Base-by-base conservation (phyloP, 2,888 invertebrate genomes). In the Germaria angustata region DNA sequence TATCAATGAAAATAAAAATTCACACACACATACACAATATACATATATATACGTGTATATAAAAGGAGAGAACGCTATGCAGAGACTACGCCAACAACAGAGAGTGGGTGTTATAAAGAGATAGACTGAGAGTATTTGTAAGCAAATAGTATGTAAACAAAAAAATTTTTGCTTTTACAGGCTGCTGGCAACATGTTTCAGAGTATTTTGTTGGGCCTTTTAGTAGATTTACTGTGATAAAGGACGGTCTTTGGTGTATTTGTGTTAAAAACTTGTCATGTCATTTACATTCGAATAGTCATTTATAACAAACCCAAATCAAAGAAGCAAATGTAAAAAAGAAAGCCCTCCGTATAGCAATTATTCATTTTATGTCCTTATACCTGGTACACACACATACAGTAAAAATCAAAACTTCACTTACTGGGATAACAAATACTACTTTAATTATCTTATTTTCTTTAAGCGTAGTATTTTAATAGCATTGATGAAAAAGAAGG, bases 1-100 rank as follows among this genome's bases (percentile, higher is more conserved):
- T 15, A 79, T 71, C 82, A 82, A 82, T 82, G 75, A 79, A 82
- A 78, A 65, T 75, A 34, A 49, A 20, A 57, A 55, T 24, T 57
- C 24, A 63, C 49, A 72, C 24, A 66, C 17, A 24, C n/a, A 2
- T 17, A n/a, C n/a, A n/a, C n/a, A n/a, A n/a, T n/a, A n/a, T n/a
- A n/a, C n/a, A n/a, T n/a, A n/a, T n/a, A 7, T 1, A 5, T 5
- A 20, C 1, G 9, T 8, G 17, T 5, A 11, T n/a, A 13, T 51
- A 2, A 53, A 41, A 24, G 41, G 15, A 41, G 69, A 76, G 63
- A 41, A n/a, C n/a, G 28, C 13, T n/a, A 24, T 8, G 36, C 17
- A 49, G 55, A 36, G 17, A 36, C n/a, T 32, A 41, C 11, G n/a
- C 2, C 9, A 53, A 32, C 32, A 59, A 22, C 24, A 71, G 13